A percentile compares a stretch with the other conserved stretches of the same genome.
Evolutionary conservation across 2,888 invertebrate genomes (phyloP).

Genomic region (Muschampia plurimacula): DNA sequence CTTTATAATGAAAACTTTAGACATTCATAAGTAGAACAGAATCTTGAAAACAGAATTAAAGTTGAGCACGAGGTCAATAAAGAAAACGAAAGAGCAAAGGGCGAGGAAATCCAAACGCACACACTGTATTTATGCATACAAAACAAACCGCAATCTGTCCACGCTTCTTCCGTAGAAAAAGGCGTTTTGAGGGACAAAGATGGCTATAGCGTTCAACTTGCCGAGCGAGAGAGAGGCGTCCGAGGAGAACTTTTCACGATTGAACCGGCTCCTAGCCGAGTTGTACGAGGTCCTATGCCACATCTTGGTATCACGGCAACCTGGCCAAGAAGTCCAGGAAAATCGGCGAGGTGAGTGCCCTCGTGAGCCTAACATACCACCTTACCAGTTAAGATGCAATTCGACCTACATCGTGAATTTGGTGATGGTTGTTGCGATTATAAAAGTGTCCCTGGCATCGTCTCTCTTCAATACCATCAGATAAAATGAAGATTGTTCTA

Average conservation of each 20-base stretch:
- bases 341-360: slow-evolving; percentile 84
- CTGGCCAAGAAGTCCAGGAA: slow-evolving; percentile 79
- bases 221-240: slow-evolving; percentile 84
- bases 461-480: slow-evolving; percentile 84
- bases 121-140: slow-evolving; percentile 78
- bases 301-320: slow-evolving; percentile 83
- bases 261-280: slow-evolving; percentile 85
- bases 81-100: slow-evolving; percentile 43
- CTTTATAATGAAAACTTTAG: slow-evolving; percentile 11
- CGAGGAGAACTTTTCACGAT: slow-evolving; percentile 84
- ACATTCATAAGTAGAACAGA: slow-evolving; percentile 23
- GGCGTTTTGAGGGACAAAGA: slow-evolving; percentile 71
- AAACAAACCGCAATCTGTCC: slow-evolving; percentile 76
- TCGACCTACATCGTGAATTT: slow-evolving; percentile 85
- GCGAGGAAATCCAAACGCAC: slow-evolving; percentile 57
- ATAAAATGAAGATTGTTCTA: slow-evolving; percentile 76
- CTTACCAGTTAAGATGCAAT: slow-evolving; percentile 86
- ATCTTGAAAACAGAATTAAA: slow-evolving; percentile 18
- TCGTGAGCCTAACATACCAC: slow-evolving; percentile 81
- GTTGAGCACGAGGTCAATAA: slow-evolving; percentile 33
- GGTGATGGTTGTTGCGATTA: slow-evolving; percentile 82
- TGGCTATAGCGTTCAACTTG: slow-evolving; percentile 86
- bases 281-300: slow-evolving; percentile 85
- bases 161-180: slow-evolving; percentile 80
- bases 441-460: slow-evolving; percentile 81